Conservation (phyloP, 2,888 invertebrate species). For the Lithophane leautieri region DNA sequence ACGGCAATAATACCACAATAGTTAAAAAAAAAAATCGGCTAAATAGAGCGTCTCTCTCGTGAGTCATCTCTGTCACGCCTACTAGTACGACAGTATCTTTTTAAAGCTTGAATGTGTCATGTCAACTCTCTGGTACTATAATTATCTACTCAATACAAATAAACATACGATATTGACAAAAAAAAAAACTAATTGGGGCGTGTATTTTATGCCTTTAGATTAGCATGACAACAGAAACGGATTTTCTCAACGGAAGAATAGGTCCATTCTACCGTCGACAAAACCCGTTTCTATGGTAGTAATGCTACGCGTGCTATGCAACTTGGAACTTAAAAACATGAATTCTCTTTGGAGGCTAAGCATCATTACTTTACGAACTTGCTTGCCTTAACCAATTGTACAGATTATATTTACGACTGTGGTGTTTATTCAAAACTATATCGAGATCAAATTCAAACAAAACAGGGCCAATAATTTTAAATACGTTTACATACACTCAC, state of each 20-base stretch:
- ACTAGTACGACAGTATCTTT: not conserved
- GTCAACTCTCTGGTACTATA: not conserved
- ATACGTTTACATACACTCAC: conserved; percentile 49
- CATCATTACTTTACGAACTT: not conserved
- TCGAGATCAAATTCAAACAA: conserved; percentile 62
- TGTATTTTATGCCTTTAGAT: not conserved
- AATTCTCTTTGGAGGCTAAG: not conserved
- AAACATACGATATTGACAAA: no score
- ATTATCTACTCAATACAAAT: conserved; percentile 11
- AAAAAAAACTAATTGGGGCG: not conserved
- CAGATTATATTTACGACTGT: conserved; percentile 1
- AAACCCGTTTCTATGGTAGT: no score
- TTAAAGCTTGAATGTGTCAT: conserved; percentile 10
- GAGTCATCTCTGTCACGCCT: no score
- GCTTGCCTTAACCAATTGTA: not conserved
- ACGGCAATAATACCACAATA: not conserved
- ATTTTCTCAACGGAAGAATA: no score
- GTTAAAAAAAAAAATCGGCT: not conserved
- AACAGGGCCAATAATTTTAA: conserved; percentile 34
- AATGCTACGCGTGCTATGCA: not conserved
- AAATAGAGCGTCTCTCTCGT: not conserved
- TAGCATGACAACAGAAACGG: no score
- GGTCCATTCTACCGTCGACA: no score
- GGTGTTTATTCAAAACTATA: conserved; percentile 23
- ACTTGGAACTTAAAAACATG: not conserved